Percentiles rank a stretch among this genome's conserved stretches.
These are phyloP conservation scores for Drosophila nigromelanica DNA, from an alignment of 1,140 invertebrate genomes.

Conservation along the genomic window DNA sequence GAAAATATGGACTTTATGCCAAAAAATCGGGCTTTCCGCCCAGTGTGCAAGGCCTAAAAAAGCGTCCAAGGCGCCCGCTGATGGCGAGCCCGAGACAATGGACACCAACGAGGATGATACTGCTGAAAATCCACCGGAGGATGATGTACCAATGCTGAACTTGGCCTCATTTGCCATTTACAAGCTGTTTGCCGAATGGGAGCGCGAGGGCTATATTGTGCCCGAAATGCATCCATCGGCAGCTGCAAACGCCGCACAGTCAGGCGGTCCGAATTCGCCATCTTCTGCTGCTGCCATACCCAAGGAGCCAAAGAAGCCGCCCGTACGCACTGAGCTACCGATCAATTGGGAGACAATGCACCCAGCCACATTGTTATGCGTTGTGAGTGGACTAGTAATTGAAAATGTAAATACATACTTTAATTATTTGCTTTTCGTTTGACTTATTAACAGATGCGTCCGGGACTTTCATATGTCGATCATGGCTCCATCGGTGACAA, in stretches of 20 bases:
- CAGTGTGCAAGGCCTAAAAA: constrained; percentile 73
- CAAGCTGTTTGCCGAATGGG: constrained; percentile 91
- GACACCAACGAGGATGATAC: constrained; percentile 45
- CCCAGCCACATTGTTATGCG: constrained; percentile 89
- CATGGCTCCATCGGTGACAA: constrained; percentile 86
- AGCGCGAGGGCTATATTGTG: constrained; percentile 88
- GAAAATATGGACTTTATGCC: too few species aligned
- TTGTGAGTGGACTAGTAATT: constrained; percentile 55
- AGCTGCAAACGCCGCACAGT: constrained; percentile 21
- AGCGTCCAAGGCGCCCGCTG: constrained; percentile 37
- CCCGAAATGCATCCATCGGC: constrained; percentile 84
- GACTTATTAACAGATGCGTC: constrained; percentile 86
- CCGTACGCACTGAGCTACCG: constrained; percentile 85
- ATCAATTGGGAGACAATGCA: constrained; percentile 87
- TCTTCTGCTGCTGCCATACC: constrained; percentile 17
- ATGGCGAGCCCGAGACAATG: constrained; percentile 26
- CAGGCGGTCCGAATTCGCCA: constrained; percentile 64
- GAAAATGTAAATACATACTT: background rate
- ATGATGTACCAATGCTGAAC: constrained; percentile 90
- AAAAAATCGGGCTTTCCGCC: too few species aligned
- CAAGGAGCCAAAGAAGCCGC: constrained; percentile 83
- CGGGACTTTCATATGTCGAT: constrained; percentile 87
- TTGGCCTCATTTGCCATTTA: constrained; percentile 90
- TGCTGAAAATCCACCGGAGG: constrained; percentile 69
- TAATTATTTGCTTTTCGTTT: background rate